A percentile compares a stretch with the other conserved stretches of the same genome.
Evolutionary conservation across 2,113 vertebrate genomes (phyloP).

Genomic region (Lichenostomus cassidix): DNA sequence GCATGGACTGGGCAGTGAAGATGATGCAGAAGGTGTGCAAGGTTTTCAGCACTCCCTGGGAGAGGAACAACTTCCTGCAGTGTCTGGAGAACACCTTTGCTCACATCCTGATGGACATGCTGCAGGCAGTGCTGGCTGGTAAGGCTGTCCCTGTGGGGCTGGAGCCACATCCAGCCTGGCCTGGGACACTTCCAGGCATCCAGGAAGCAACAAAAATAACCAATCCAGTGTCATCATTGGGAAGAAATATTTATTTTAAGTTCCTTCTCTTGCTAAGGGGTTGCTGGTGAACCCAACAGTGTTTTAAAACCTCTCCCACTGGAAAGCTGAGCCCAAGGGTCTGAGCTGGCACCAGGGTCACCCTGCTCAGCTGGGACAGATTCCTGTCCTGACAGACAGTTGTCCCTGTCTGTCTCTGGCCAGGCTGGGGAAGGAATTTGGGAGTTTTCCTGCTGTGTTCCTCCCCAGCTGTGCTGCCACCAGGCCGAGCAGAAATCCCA

Average conservation of each 20-base stretch:
- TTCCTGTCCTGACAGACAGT: background rate
- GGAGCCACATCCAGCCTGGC: background rate
- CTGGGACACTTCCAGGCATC: accelerated
- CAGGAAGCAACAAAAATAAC: background rate
- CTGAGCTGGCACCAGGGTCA: background rate
- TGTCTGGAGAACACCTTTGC: slow-evolving; percentile 83
- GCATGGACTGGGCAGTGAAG: slow-evolving; percentile 87
- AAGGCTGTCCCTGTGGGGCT: background rate
- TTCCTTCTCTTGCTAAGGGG: accelerated
- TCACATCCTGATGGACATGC: slow-evolving; percentile 76
- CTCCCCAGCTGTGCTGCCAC: background rate
- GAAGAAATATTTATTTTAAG: background rate
- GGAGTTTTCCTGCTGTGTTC: background rate
- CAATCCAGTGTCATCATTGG: accelerated
- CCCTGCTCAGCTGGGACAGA: background rate
- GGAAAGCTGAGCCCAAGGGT: background rate
- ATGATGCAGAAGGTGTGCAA: slow-evolving; percentile 85
- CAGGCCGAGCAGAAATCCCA: background rate
- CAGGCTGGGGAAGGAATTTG: background rate
- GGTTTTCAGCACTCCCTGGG: slow-evolving; percentile 69
- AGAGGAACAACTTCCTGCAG: slow-evolving; percentile 82
- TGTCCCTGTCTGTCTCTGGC: background rate
- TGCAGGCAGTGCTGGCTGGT: slow-evolving; percentile 79
- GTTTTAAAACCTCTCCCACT: background rate
- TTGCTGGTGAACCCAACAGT: background rate